Conservation (phyloP, 2,888 invertebrate species). For the Ceriagrion tenellum region DNA sequence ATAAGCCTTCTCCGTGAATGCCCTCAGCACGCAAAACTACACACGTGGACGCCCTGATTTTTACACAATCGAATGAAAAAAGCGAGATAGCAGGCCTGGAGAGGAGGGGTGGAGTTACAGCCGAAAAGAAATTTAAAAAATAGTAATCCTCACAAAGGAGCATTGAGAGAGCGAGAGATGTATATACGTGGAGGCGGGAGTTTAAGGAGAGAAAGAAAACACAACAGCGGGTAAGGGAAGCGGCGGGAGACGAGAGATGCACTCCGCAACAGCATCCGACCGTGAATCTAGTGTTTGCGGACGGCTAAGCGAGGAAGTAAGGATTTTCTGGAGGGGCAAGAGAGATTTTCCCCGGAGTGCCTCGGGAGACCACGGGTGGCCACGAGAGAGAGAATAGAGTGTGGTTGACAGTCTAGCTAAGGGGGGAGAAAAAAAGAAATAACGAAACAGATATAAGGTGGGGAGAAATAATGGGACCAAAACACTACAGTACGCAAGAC, state of each 20-base stretch:
- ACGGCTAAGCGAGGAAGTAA: not conserved
- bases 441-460: not conserved
- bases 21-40: too few species aligned
- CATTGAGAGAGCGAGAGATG: not conserved
- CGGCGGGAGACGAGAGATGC: not conserved
- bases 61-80: too few species aligned
- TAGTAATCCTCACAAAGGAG: too few species aligned
- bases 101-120: not conserved
- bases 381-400: not conserved
- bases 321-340: not conserved
- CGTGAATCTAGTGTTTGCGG: slow-evolving; percentile 24
- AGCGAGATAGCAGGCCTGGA: not conserved
- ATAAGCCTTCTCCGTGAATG: too few species aligned
- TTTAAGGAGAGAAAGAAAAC: not conserved
- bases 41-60: too few species aligned
- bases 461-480: not conserved
- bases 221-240: not conserved
- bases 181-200: not conserved
- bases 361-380: not conserved
- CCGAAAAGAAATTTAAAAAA: not conserved
- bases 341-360: not conserved
- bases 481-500: not conserved
- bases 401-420: not conserved
- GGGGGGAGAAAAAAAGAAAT: not conserved
- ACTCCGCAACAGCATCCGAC: not conserved